These are phyloP conservation scores for Ctenomys sociabilis DNA, from an alignment of 2,113 vertebrate genomes.

Conservation along the genomic window DNA sequence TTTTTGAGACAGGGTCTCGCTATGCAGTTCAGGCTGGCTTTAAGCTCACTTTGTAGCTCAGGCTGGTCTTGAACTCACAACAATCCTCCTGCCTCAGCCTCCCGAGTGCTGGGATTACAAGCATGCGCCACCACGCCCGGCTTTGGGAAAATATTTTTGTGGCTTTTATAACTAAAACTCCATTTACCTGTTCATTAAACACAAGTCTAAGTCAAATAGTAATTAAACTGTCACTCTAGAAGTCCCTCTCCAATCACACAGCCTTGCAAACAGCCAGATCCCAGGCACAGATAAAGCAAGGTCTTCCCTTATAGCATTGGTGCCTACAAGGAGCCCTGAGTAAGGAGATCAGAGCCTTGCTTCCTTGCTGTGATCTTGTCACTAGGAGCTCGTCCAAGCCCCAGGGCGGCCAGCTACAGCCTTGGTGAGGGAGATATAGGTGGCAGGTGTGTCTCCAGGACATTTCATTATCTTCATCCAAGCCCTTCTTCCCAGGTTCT, in stretches of 20 bases:
- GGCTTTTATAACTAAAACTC: neutral
- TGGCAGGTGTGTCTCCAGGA: slow-evolving; percentile 50
- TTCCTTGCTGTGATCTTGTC: slow-evolving; percentile 54
- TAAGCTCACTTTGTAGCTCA: too few species aligned
- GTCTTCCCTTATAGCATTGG: neutral
- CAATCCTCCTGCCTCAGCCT: too few species aligned
- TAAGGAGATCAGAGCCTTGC: neutral
- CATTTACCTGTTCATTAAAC: neutral
- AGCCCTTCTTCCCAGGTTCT: neutral
- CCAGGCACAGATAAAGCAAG: neutral
- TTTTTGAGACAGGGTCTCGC: too few species aligned
- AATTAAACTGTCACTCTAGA: neutral
- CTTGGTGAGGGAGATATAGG: slow-evolving; percentile 39
- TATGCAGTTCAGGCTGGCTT: too few species aligned
- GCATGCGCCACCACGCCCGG: too few species aligned
- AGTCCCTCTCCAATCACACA: neutral
- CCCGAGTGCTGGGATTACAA: too few species aligned
- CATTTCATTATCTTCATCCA: slow-evolving; percentile 61
- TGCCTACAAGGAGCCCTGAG: slow-evolving; percentile 22
- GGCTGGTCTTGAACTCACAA: too few species aligned
- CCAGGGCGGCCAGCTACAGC: slow-evolving; percentile 36
- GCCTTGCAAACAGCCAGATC: neutral
- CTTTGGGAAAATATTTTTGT: neutral
- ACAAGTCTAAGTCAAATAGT: neutral
- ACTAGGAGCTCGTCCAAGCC: slow-evolving; percentile 58